phyloP scores from a whole-genome alignment of 2,113 vertebrate genomes.

The Vombatus ursinus region DNA sequence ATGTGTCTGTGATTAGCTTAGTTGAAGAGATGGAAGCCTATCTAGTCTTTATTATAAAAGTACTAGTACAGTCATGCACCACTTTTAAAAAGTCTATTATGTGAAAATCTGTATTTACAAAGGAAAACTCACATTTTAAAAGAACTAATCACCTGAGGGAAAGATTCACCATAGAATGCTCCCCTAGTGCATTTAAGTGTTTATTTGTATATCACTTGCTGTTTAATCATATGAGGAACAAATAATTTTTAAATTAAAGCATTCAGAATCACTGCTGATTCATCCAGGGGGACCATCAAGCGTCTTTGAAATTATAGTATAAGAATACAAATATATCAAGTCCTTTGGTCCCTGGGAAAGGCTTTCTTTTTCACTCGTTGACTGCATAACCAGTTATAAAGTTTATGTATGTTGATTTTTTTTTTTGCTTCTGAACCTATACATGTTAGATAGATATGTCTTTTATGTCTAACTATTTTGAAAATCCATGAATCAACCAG shows the following conservation, averaged over 20 bases:
- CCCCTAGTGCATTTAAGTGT: background rate
- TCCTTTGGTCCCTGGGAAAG: background rate
- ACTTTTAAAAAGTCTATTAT: background rate
- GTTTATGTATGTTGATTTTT: background rate
- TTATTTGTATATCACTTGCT: background rate
- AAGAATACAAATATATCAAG: background rate
- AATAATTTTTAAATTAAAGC: background rate
- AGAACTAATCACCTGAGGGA: background rate
- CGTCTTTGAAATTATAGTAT: background rate
- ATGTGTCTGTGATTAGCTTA: too few relatives aligned
- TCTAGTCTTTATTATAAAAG: background rate
- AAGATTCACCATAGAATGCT: background rate
- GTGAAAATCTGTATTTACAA: background rate
- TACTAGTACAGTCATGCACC: background rate
- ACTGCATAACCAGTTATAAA: background rate
- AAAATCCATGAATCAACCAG: slow-evolving; percentile 3
- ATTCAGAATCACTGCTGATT: background rate
- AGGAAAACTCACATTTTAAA: background rate
- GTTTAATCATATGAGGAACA: background rate
- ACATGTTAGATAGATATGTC: background rate
- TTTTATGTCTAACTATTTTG: background rate
- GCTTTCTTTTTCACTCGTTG: background rate
- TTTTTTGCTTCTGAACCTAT: background rate
- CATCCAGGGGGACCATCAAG: background rate
- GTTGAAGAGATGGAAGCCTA: background rate